Evolutionary conservation across 2,113 vertebrate species (phyloP), one percentile per base, ranked within the genome.

Genomic region (Ameiurus melas): DNA sequence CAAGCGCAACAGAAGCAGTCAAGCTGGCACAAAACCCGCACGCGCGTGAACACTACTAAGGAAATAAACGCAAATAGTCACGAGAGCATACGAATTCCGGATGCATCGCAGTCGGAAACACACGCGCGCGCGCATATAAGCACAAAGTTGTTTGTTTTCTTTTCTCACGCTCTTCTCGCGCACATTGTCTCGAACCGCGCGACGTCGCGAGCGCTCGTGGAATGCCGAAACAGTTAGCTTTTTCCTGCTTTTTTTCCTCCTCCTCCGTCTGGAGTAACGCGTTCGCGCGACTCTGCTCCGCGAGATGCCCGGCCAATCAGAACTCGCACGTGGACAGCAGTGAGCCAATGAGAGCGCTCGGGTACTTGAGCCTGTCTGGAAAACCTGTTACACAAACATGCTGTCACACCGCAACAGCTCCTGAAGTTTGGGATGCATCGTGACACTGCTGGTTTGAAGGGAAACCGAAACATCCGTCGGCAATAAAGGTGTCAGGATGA

Each of bases 51-150:
- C 53, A 12, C 55, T 25, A 22, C 55, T 58, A 10, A 58, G 9
- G 3, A 12, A 58, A 81, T 22, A 14, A 81, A 81, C 20, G 22
- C 47, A 12, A 12, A 71, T 55, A 55, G 64, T 85, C 83, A 53
- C 83, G 83, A 20, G 70, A 71, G 85, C 71, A 19, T 14, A 3
- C 25, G 47, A 22, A 75, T 57, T 25, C 84, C n/a, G 1, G 22
- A 12, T 16, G 85, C 87, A 87, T 86, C 71, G 47, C 89, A 55
- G 13, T 22, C 68, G 36, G 22, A n/a, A 88, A 91, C 90, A 9
- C 36, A 5, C 43, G 10, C 36, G 13, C 70, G 9, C 14, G 20
- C 12, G 2, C 9, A 5, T 14, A 17, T 9, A 30, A 14, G 8
- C n/a, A 51, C n/a, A 36, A 58, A 58, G 55, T 80, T 80, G 53